phyloP scores from a whole-genome alignment of 2,797 vertebrate genomes.

The Threskiornis aethiopicus region DNA sequence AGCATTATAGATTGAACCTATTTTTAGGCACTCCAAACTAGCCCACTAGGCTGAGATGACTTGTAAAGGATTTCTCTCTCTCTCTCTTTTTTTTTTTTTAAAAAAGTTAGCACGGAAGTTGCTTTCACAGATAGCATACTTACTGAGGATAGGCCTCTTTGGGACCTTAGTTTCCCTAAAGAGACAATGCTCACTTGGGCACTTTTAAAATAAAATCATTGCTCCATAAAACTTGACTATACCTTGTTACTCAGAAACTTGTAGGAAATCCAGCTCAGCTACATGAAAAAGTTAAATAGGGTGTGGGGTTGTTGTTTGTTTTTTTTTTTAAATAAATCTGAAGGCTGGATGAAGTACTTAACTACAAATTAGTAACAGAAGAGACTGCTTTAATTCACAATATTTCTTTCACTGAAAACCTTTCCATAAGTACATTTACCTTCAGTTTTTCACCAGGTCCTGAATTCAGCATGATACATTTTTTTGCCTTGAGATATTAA shows the following conservation, averaged over 20 bases:
- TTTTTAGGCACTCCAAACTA: slow-evolving; percentile 21
- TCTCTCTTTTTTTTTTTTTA: neutral
- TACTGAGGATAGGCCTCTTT: neutral
- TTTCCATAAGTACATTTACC: neutral
- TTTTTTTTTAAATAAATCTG: neutral
- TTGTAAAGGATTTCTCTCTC: neutral
- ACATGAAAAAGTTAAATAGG: neutral
- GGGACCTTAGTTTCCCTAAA: neutral
- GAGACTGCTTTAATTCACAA: neutral
- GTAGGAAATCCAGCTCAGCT: slow-evolving; percentile 27
- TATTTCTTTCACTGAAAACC: slow-evolving; percentile 8
- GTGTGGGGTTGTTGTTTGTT: neutral
- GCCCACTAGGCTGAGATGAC: neutral
- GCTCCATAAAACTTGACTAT: neutral
- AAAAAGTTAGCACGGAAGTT: neutral
- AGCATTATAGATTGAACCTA: neutral
- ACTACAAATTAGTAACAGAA: slow-evolving; percentile 41
- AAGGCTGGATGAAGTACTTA: neutral
- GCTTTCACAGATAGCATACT: neutral
- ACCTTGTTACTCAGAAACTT: neutral
- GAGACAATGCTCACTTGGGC: neutral
- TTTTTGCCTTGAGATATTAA: slow-evolving; percentile 46
- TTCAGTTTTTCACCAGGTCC: slow-evolving; percentile 30
- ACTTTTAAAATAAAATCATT: neutral
- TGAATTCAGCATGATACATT: slow-evolving; percentile 22